phyloP scores from a whole-genome alignment of 2,797 vertebrate genomes.

The Mus spretus region DNA sequence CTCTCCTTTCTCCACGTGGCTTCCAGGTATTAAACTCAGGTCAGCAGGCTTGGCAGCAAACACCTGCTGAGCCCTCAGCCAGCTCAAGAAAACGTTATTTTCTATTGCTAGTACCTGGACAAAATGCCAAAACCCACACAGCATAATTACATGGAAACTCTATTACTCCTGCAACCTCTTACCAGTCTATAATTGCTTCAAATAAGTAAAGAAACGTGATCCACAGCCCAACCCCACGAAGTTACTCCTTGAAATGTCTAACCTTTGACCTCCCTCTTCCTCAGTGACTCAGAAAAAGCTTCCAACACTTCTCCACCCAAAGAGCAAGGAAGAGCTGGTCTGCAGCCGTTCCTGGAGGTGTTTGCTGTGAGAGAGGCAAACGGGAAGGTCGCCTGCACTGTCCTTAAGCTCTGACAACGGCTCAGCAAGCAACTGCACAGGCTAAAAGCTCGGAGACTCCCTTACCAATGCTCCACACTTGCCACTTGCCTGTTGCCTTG shows the following conservation, averaged over 20 bases:
- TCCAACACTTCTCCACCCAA: neutral
- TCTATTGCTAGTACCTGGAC: neutral
- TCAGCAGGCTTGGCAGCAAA: neutral
- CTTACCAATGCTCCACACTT: neutral
- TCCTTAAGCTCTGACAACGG: neutral
- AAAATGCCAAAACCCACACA: slow-evolving; percentile 30
- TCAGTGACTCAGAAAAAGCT: neutral
- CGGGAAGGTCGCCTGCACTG: neutral
- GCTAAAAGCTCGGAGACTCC: too few species aligned
- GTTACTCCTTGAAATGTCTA: neutral
- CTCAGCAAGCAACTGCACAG: slow-evolving; percentile 7
- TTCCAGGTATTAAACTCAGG: neutral
- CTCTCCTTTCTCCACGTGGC: neutral
- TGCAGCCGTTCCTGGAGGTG: neutral
- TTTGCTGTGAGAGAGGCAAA: neutral
- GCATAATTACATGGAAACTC: neutral
- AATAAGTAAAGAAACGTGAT: neutral
- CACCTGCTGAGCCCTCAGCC: neutral
- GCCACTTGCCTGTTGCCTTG: neutral
- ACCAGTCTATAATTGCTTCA: neutral
- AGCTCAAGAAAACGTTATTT: slow-evolving; percentile 16
- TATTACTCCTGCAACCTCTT: neutral
- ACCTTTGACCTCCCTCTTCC: neutral
- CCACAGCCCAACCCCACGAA: neutral
- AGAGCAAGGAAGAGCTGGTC: neutral